Percentiles rank a stretch among this genome's conserved stretches.
Evolutionary conservation across 2,888 invertebrate genomes (phyloP).

Genomic region (Eupithecia subumbrata): DNA sequence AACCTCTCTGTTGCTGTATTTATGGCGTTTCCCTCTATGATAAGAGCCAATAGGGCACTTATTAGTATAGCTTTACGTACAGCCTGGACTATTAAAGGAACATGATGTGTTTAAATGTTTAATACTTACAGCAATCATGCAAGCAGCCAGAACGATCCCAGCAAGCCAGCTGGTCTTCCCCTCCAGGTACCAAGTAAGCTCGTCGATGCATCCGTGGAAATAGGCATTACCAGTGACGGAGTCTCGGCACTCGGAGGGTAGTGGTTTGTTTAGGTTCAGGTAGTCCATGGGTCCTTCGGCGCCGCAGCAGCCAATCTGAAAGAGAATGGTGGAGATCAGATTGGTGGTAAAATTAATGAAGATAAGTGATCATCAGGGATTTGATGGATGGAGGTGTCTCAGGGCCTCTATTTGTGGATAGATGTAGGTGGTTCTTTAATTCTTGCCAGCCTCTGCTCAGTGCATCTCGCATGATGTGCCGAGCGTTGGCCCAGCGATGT

Average conservation of each 20-base stretch:
- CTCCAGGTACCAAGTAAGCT: slow-evolving; percentile 94
- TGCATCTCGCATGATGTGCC: neutral
- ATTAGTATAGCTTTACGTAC: neutral
- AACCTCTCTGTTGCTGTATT: neutral
- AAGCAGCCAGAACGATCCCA: slow-evolving; percentile 89
- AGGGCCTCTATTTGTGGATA: neutral
- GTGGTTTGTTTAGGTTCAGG: slow-evolving; percentile 88
- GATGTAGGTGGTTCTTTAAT: no score
- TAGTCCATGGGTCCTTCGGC: slow-evolving; percentile 94
- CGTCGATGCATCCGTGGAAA: slow-evolving; percentile 94
- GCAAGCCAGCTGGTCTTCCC: slow-evolving; percentile 93
- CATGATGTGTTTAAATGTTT: neutral
- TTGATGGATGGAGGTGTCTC: neutral
- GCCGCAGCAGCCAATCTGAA: slow-evolving; percentile 94
- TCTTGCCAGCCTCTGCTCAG: neutral
- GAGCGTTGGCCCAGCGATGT: neutral
- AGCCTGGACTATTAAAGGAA: no score
- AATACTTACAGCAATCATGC: slow-evolving; percentile 89
- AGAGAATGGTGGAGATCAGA: neutral
- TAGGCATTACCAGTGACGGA: slow-evolving; percentile 95
- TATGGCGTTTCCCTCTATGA: neutral
- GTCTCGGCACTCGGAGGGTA: slow-evolving; percentile 93
- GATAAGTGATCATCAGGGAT: neutral
- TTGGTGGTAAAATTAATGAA: neutral
- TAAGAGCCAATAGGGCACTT: neutral